Conservation (phyloP, 2,888 invertebrate species). For the Scelioninae gen. 1 region DNA sequence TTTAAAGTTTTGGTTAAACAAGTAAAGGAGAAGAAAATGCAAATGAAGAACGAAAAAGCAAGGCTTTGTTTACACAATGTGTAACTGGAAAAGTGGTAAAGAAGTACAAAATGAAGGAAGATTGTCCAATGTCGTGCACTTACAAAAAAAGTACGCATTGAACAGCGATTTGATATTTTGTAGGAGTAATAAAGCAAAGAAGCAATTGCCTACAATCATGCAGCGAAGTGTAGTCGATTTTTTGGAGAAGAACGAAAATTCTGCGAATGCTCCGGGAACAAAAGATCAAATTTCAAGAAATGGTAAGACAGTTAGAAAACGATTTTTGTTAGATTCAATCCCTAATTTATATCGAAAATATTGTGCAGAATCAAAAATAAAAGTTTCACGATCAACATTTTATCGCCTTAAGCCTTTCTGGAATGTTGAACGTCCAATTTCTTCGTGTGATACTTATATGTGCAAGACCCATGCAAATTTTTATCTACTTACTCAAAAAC, state of each 20-base stretch:
- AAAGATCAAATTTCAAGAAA: conserved; percentile 47
- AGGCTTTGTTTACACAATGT: conserved; percentile 28
- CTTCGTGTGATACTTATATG: conserved; percentile 52
- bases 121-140: conserved; percentile 27
- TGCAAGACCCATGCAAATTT: conserved; percentile 49
- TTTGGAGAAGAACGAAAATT: conserved; percentile 43
- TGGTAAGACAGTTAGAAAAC: conserved; percentile 43
- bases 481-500: conserved; percentile 40
- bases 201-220: conserved; percentile 4
- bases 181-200: conserved; percentile 20
- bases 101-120: conserved; percentile 33
- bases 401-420: conserved; percentile 57
- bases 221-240: conserved; percentile 19
- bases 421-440: conserved; percentile 48
- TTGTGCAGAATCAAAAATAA: conserved; percentile 22
- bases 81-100: conserved; percentile 38
- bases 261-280: conserved; percentile 39
- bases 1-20: conserved; percentile 25
- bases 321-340: conserved; percentile 53
- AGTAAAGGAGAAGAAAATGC: conserved; percentile 5
- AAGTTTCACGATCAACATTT: conserved; percentile 55
- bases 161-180: conserved; percentile 19
- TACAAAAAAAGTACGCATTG: conserved; percentile 18
- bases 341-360: conserved; percentile 57
- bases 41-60: conserved; percentile 27